Evolutionary conservation across 2,888 invertebrate species (phyloP).

Genomic region (Polydrusus cervinus): DNA sequence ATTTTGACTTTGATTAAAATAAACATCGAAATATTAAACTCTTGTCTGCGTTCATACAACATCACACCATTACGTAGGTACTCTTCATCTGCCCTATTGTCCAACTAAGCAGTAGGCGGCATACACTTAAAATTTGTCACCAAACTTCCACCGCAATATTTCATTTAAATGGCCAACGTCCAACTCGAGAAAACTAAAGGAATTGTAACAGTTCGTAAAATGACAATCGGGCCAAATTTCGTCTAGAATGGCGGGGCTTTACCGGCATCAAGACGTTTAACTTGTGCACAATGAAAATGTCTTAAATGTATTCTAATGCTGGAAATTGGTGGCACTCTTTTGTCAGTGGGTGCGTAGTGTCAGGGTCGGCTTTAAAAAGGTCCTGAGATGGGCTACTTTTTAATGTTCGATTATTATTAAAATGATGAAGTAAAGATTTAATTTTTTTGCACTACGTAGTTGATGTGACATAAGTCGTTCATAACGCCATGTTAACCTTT

Average conservation of each 20-base stretch:
- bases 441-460: too few relatives aligned
- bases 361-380: slow-evolving; percentile 27
- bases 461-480: too few relatives aligned
- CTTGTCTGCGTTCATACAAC: too few relatives aligned
- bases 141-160: slow-evolving; percentile 61
- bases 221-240: slow-evolving; percentile 61
- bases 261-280: slow-evolving; percentile 40
- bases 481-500: too few relatives aligned
- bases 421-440: too few relatives aligned
- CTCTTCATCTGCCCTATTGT: slow-evolving; percentile 49
- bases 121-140: slow-evolving; percentile 61
- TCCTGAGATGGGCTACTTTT: too few relatives aligned
- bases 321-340: slow-evolving; percentile 32
- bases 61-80: too few relatives aligned
- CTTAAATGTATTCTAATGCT: slow-evolving; percentile 50
- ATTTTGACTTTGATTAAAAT: too few relatives aligned
- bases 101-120: slow-evolving; percentile 51
- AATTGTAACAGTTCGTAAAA: slow-evolving; percentile 63
- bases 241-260: slow-evolving; percentile 26
- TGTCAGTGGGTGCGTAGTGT: slow-evolving; percentile 15
- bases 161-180: slow-evolving; percentile 62
- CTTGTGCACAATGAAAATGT: slow-evolving; percentile 38
- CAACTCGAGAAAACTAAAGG: slow-evolving; percentile 60
- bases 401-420: too few relatives aligned
- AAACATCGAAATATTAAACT: too few relatives aligned